These are phyloP conservation scores for Sialis fuliginosa DNA, from an alignment of 2,888 invertebrate species.

Conservation along the genomic window DNA sequence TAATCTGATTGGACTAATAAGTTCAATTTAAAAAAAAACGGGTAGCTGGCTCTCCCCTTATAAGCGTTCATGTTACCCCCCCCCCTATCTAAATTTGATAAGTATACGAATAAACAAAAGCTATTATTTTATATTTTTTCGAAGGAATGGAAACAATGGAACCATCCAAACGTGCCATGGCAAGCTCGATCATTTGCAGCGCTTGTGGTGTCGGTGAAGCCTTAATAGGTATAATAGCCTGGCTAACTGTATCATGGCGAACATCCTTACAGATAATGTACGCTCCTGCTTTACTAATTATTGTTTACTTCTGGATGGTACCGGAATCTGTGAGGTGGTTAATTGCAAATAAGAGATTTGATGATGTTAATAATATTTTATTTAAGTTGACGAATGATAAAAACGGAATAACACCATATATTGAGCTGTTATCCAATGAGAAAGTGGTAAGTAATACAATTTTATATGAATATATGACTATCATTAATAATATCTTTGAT, in stretches of 20 bases:
- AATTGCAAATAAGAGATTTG: slow-evolving; percentile 37
- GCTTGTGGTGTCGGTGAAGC: slow-evolving; percentile 56
- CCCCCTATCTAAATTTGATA: too few relatives aligned
- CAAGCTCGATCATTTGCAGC: slow-evolving; percentile 49
- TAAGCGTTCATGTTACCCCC: too few relatives aligned
- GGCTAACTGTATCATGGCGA: slow-evolving; percentile 50
- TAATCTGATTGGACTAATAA: too few relatives aligned
- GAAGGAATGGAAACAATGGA: slow-evolving; percentile 61
- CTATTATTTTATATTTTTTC: slow-evolving; percentile 12
- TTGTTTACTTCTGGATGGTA: slow-evolving; percentile 46
- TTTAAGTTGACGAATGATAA: slow-evolving; percentile 44
- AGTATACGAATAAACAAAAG: too few relatives aligned
- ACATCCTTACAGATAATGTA: slow-evolving; percentile 43
- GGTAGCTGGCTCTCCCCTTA: too few relatives aligned
- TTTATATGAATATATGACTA: too few relatives aligned
- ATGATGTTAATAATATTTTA: slow-evolving; percentile 37
- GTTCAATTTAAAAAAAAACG: too few relatives aligned
- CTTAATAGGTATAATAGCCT: slow-evolving; percentile 45
- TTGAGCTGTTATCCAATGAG: slow-evolving; percentile 19
- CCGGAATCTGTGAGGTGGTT: slow-evolving; percentile 67
- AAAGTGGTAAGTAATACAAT: too few relatives aligned
- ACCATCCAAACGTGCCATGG: slow-evolving; percentile 50
- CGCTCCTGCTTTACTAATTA: slow-evolving; percentile 45
- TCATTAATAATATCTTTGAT: too few relatives aligned
- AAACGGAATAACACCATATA: slow-evolving; percentile 34